Percentiles rank a stretch among this genome's conserved stretches.
Conservation (phyloP, 2,888 invertebrate species). For the Macaria notata region DNA sequence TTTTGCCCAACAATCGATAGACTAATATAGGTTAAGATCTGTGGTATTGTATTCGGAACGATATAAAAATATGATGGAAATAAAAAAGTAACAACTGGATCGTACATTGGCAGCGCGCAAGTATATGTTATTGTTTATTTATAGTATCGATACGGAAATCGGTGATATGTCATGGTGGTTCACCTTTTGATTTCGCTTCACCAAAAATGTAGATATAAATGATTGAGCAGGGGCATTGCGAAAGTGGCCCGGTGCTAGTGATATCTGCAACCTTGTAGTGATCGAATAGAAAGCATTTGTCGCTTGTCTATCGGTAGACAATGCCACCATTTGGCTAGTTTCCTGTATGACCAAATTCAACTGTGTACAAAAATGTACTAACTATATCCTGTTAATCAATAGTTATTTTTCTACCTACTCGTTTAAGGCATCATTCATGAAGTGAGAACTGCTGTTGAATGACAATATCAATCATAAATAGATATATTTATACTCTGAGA, state of each 20-base stretch:
- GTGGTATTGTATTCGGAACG: conserved; percentile 69
- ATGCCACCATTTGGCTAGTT: conserved; percentile 61
- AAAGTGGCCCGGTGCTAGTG: conserved; percentile 69
- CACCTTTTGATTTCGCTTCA: conserved; percentile 63
- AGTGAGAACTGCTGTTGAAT: background rate
- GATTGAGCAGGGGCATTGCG: conserved; percentile 69
- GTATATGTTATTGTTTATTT: conserved; percentile 74
- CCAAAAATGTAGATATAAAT: conserved; percentile 62
- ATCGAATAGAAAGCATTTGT: conserved; percentile 73
- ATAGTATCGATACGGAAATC: conserved; percentile 72
- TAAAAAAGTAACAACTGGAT: conserved; percentile 55
- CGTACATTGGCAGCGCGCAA: conserved; percentile 56
- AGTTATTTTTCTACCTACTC: background rate
- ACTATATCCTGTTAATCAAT: conserved; percentile 14
- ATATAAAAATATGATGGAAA: conserved; percentile 62
- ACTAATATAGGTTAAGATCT: conserved; percentile 80
- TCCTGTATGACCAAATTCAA: conserved; percentile 48
- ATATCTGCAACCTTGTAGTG: conserved; percentile 72
- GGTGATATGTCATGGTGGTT: conserved; percentile 73
- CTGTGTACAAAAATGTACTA: conserved; percentile 6
- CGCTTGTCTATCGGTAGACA: conserved; percentile 58
- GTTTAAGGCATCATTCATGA: background rate
- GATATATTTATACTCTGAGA: no score
- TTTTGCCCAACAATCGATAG: conserved; percentile 81
- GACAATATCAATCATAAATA: no score